Percentiles rank a stretch among this genome's conserved stretches.
Evolutionary conservation across 2,888 invertebrate genomes (phyloP).

Genomic region (Argyra leucocephala): DNA sequence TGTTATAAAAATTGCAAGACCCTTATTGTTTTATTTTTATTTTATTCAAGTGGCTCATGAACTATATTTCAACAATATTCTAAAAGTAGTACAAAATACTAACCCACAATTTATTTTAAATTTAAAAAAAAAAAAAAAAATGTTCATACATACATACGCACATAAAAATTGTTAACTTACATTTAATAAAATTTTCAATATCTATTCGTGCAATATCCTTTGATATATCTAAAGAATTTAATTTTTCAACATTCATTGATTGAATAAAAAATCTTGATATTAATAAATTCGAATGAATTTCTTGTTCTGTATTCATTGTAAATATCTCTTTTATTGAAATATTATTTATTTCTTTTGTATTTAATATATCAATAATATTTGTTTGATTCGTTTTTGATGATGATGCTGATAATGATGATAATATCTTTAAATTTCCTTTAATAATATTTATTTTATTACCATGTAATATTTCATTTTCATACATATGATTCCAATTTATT

Average conservation of each 20-base stretch:
- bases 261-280: slow-evolving; percentile 31
- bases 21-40: too few species aligned
- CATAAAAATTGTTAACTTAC: too few species aligned
- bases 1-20: too few species aligned
- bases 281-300: slow-evolving; percentile 30
- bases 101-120: too few species aligned
- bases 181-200: slow-evolving; percentile 28
- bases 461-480: neutral
- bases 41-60: too few species aligned
- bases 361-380: neutral
- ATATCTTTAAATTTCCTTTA: neutral
- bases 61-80: too few species aligned
- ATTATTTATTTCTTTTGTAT: neutral
- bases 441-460: neutral
- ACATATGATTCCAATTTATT: neutral
- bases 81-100: too few species aligned
- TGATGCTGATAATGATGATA: neutral
- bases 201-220: slow-evolving; percentile 35
- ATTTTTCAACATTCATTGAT: slow-evolving; percentile 27
- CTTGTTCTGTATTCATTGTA: slow-evolving; percentile 24
- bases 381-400: neutral
- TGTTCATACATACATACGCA: too few species aligned
- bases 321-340: neutral
- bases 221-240: slow-evolving; percentile 35
- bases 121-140: too few species aligned